Evolutionary conservation across 1,140 invertebrate species (phyloP).

Genomic region (Cryptotermes secundus): DNA sequence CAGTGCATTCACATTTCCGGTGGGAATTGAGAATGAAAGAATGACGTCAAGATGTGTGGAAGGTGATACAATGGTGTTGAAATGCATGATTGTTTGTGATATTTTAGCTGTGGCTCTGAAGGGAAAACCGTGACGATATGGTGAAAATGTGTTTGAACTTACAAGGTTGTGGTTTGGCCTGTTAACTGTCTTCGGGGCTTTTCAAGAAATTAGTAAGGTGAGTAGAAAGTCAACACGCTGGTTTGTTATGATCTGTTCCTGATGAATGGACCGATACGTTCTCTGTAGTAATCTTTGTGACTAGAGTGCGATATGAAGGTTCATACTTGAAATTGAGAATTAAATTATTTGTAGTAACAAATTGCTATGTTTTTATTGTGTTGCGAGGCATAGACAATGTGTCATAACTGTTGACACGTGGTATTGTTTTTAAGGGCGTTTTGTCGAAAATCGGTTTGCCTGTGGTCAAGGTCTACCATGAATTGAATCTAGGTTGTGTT

Average conservation of each 20-base stretch:
- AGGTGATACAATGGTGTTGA: conserved; percentile 19
- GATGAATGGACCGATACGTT: neutral
- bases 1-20: neutral
- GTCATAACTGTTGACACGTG: neutral
- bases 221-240: conserved; percentile 15
- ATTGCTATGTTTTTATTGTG: neutral
- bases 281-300: neutral
- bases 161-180: neutral
- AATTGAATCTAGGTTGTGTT: neutral
- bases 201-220: neutral
- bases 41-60: neutral
- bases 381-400: neutral
- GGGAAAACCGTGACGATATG: neutral
- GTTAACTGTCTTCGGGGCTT: neutral
- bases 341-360: neutral
- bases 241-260: conserved; percentile 4
- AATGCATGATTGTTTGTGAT: neutral
- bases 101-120: neutral
- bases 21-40: conserved; percentile 16
- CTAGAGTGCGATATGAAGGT: neutral
- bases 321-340: neutral
- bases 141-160: conserved; percentile 4
- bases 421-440: conserved; percentile 19
- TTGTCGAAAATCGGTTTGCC: neutral
- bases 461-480: conserved; percentile 8